Conservation (phyloP, 2,888 invertebrate species). For the Scelioninae gen. 1 region DNA sequence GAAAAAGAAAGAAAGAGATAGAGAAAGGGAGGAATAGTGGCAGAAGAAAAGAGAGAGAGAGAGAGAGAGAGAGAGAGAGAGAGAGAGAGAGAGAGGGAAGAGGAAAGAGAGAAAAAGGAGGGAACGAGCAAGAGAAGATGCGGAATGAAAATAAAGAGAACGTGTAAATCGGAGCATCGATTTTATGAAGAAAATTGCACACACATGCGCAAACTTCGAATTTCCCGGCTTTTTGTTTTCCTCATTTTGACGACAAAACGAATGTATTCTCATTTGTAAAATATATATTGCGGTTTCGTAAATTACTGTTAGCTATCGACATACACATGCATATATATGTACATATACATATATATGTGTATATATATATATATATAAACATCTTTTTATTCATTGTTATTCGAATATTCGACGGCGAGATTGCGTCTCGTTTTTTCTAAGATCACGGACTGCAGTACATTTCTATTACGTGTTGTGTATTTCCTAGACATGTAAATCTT, state of each 20-base stretch:
- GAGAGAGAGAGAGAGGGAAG: too few relatives aligned
- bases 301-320: conserved; percentile 69
- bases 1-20: too few relatives aligned
- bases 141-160: conserved; percentile 52
- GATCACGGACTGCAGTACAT: conserved; percentile 69
- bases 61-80: too few relatives aligned
- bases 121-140: conserved; percentile 27
- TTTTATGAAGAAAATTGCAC: conserved; percentile 65
- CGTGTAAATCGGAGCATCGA: conserved; percentile 69
- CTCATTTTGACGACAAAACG: conserved; percentile 62
- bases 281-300: conserved; percentile 70
- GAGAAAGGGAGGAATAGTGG: too few relatives aligned
- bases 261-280: conserved; percentile 69
- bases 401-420: conserved; percentile 68
- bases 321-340: conserved; percentile 65
- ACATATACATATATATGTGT: conserved; percentile 72
- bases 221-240: conserved; percentile 59
- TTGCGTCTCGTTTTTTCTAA: conserved; percentile 70
- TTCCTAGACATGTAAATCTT: conserved; percentile 70
- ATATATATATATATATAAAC: conserved; percentile 74
- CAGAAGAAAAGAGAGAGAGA: too few relatives aligned
- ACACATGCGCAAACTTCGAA: conserved; percentile 64
- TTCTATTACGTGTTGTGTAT: conserved; percentile 71
- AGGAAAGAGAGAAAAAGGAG: too few relatives aligned
- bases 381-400: conserved; percentile 72